Base-by-base conservation (phyloP, 2,113 vertebrate species). In the Pachyramphus minor region DNA sequence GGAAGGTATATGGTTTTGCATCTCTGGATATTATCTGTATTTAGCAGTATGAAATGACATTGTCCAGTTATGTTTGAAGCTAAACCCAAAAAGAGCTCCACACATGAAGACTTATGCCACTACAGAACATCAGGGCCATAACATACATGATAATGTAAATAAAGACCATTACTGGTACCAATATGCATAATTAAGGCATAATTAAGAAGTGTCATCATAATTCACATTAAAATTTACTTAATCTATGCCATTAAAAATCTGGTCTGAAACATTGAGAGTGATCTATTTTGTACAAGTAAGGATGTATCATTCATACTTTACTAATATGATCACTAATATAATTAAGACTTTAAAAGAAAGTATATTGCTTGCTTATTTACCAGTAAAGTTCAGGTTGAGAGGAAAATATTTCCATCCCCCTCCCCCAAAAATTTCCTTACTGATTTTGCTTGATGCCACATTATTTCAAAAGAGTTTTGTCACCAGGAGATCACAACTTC, bases 401-500 rank as follows among this genome's bases (percentile, higher is more conserved):
- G 4, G 28, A 80, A 73, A 53, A 21, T 55, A 6, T 52, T 39
- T 28, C 9, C 4, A 6, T 75, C 19, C 4, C 14, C 22, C 14
- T 11, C 19, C 39, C 9, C 39, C 39, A n/a, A n/a, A n/a, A n/a
- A n/a, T 73, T 58, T 7, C 4, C 20, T 25, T 76, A 27, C 15
- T 42, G 33, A 63, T 53, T 95, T 87, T 19, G 80, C 14, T 84
- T 90, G 67, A 12, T 42, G 19, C 7, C 21, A 50, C 17, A 80
- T 63, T 68, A 17, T 94, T 92, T 93, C 58, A 82, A 58, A 87
- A 31, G 52, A 89, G 87, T 25, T 50, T 50, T 69, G 91, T 88
- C 42, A 84, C 74, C 66, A 86, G 87, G 79, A 84, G 49, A 88
- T 93, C 96, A 86, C 18, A 92, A 37, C 44, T 96, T 87, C 88